These are phyloP conservation scores for Drosophila pallidifrons DNA, from an alignment of 1,140 invertebrate species.

Conservation along the genomic window DNA sequence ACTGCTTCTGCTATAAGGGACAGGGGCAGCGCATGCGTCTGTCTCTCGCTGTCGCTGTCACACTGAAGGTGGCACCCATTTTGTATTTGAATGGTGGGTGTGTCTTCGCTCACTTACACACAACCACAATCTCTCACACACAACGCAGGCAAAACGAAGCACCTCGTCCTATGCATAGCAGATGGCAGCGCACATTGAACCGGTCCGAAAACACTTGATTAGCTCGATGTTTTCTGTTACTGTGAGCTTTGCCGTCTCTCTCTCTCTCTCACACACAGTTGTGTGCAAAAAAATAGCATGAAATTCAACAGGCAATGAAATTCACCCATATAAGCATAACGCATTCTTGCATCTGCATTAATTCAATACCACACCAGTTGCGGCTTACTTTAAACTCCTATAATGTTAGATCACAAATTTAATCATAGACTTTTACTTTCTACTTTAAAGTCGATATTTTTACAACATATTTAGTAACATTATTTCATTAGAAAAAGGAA, in stretches of 20 bases:
- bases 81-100: slow-evolving; percentile 65
- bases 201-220: slow-evolving; percentile 66
- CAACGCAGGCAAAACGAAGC: slow-evolving; percentile 1
- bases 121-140: slow-evolving; percentile 3
- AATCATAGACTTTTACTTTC: slow-evolving; percentile 58
- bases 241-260: slow-evolving; percentile 24
- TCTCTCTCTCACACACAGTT: not conserved
- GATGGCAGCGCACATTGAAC: slow-evolving; percentile 41
- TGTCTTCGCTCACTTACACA: slow-evolving; percentile 43
- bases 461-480: not conserved
- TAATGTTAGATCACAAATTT: not conserved
- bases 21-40: slow-evolving; percentile 68
- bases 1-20: not conserved
- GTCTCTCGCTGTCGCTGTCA: slow-evolving; percentile 25
- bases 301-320: slow-evolving; percentile 70
- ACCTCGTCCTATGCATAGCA: not conserved
- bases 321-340: slow-evolving; percentile 43
- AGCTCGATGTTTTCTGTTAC: slow-evolving; percentile 62
- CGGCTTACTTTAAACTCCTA: slow-evolving; percentile 26
- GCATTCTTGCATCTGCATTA: slow-evolving; percentile 14
- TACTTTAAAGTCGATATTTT: slow-evolving; percentile 6
- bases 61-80: slow-evolving; percentile 60
- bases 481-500: not conserved
- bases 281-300: slow-evolving; percentile 11
- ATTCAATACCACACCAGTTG: slow-evolving; percentile 31